Evolutionary conservation across 2,797 vertebrate genomes (phyloP).

Genomic region (Todus mexicanus): DNA sequence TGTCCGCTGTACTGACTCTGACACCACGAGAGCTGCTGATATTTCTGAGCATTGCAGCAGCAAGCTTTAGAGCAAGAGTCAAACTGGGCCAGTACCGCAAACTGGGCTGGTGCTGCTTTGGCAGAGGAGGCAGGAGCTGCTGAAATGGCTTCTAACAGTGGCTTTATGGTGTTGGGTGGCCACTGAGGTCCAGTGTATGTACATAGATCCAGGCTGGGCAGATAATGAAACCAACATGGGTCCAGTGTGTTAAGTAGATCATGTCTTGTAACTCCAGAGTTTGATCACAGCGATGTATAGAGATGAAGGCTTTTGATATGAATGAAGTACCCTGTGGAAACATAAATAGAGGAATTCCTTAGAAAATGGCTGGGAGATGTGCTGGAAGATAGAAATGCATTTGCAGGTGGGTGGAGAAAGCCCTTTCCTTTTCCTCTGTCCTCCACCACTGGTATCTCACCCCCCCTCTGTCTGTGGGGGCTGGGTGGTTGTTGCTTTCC

Average conservation of each 20-base stretch:
- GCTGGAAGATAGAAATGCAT: background rate
- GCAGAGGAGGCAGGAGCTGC: background rate
- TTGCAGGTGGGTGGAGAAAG: background rate
- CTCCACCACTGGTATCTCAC: fast-evolving
- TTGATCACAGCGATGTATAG: background rate
- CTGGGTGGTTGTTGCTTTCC: background rate
- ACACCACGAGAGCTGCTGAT: background rate
- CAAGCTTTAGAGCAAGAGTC: background rate
- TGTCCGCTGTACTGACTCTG: background rate
- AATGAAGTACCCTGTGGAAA: background rate
- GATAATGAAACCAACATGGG: background rate
- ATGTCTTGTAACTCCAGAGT: background rate
- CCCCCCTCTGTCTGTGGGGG: background rate
- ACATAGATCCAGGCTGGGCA: background rate
- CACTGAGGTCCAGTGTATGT: background rate
- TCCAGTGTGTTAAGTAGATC: background rate
- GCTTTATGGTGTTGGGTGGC: background rate
- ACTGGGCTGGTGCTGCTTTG: background rate
- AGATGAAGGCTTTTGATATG: background rate
- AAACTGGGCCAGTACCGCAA: background rate
- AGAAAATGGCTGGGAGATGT: background rate
- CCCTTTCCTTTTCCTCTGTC: background rate
- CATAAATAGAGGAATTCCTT: background rate
- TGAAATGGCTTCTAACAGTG: background rate
- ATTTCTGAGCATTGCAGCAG: background rate